Evolutionary conservation across 2,888 invertebrate species (phyloP).

Genomic region (Miltochrista miniata): DNA sequence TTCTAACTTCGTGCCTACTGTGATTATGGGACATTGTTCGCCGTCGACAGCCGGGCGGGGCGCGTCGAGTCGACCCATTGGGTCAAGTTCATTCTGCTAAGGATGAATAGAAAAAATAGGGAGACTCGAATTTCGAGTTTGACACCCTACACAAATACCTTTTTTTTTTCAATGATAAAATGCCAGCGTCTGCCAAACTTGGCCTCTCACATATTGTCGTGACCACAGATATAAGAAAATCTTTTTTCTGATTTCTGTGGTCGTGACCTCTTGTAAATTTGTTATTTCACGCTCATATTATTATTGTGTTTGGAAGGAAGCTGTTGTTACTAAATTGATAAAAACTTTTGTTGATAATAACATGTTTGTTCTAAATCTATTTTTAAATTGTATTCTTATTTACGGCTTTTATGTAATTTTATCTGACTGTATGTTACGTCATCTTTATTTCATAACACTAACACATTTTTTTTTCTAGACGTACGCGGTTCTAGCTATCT

Average conservation of each 20-base stretch:
- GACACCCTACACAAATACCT: constrained; percentile 18
- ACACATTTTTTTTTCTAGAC: too few species aligned
- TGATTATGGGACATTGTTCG: constrained; percentile 40
- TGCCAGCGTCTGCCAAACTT: background rate
- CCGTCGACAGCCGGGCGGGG: constrained; percentile 15
- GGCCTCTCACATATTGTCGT: background rate
- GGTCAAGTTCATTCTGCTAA: constrained; percentile 72
- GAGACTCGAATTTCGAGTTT: constrained; percentile 18
- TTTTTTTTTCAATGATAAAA: constrained; percentile 14
- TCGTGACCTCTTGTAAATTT: constrained; percentile 3
- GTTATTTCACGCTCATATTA: constrained; percentile 2
- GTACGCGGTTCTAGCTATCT: too few species aligned
- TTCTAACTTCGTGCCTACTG: constrained; percentile 9
- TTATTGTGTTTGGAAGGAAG: background rate
- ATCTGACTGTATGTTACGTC: too few species aligned
- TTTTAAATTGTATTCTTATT: too few species aligned
- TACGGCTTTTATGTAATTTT: too few species aligned
- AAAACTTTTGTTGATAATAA: too few species aligned
- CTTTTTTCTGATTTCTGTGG: too few species aligned
- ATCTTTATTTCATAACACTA: too few species aligned
- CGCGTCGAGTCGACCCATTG: constrained; percentile 45
- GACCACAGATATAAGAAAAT: too few species aligned
- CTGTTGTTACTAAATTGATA: background rate
- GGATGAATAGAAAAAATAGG: constrained; percentile 42
- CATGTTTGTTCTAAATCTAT: too few species aligned